These are phyloP conservation scores for Cyphomyrus discorhynchus DNA, from an alignment of 2,113 vertebrate species.

Conservation along the genomic window DNA sequence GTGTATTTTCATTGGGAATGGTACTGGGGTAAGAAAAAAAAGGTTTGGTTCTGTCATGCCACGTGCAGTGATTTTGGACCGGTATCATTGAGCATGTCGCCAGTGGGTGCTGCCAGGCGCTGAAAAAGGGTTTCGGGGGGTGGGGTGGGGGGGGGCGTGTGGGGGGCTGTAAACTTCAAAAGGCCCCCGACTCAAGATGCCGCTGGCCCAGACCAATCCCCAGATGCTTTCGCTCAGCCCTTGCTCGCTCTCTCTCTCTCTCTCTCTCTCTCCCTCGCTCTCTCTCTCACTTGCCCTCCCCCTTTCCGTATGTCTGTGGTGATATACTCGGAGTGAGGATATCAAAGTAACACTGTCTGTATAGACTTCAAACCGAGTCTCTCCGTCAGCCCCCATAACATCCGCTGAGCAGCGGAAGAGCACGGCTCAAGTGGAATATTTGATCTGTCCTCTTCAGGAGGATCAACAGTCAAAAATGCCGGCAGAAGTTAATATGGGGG, in stretches of 20 bases:
- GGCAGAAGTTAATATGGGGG: slow-evolving; percentile 25
- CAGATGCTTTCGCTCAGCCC: slow-evolving; percentile 61
- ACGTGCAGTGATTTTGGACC: slow-evolving; percentile 28
- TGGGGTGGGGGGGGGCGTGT: slow-evolving; percentile 31
- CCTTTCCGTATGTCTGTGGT: slow-evolving; percentile 58
- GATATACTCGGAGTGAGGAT: slow-evolving; percentile 52
- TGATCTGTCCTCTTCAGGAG: slow-evolving; percentile 67
- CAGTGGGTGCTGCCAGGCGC: slow-evolving; percentile 32
- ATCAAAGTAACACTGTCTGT: slow-evolving; percentile 66
- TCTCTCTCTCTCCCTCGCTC: slow-evolving; percentile 27
- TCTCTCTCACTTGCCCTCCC: slow-evolving; percentile 4
- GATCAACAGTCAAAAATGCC: slow-evolving; percentile 61
- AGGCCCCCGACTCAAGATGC: slow-evolving; percentile 54
- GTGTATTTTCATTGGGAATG: background rate
- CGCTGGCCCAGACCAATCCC: slow-evolving; percentile 56
- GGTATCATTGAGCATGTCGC: slow-evolving; percentile 34
- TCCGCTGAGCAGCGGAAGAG: slow-evolving; percentile 53
- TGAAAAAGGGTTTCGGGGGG: slow-evolving; percentile 29
- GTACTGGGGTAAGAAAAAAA: background rate
- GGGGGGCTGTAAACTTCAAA: slow-evolving; percentile 56
- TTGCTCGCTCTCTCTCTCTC: slow-evolving; percentile 35
- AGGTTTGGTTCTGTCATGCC: slow-evolving; percentile 2
- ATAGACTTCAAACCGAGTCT: slow-evolving; percentile 62
- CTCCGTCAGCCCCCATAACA: slow-evolving; percentile 66
- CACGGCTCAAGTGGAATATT: slow-evolving; percentile 64